phyloP scores from a whole-genome alignment of 92 coral and sea anemone species.

The Parazoanthus swiftii region DNA sequence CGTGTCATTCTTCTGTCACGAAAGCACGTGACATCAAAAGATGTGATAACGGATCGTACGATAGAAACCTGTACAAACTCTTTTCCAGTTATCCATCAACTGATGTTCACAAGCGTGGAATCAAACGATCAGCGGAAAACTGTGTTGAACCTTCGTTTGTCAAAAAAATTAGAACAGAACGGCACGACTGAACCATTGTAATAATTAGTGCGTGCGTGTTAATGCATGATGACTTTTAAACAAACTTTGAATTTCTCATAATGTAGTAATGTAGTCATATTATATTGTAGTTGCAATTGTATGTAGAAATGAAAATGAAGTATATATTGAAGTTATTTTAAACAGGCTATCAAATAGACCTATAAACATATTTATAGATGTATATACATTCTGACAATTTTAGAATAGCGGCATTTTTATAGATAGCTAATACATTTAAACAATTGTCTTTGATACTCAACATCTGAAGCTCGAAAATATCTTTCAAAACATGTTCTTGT shows the following conservation, averaged over 20 bases:
- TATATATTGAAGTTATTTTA: background rate
- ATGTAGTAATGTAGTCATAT: background rate
- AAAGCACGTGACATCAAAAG: conserved; percentile 8
- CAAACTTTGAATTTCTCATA: conserved; percentile 1
- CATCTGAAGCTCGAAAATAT: background rate
- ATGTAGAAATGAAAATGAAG: background rate
- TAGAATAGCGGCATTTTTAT: too few species aligned
- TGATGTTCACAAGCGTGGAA: too few species aligned
- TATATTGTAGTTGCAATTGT: background rate
- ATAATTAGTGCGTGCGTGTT: background rate
- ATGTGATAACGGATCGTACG: background rate
- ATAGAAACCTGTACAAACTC: background rate
- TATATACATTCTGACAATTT: too few species aligned
- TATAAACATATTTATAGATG: background rate
- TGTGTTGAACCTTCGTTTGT: too few species aligned
- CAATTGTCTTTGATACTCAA: too few species aligned
- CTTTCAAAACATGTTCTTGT: too few species aligned
- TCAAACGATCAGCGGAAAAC: too few species aligned
- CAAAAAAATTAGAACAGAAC: too few species aligned
- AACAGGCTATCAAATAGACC: background rate
- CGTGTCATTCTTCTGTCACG: conserved; percentile 21
- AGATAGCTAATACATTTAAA: background rate
- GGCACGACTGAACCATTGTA: background rate
- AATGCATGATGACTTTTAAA: background rate
- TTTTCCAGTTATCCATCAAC: background rate